A percentile compares a stretch with the other conserved stretches of the same genome.
Evolutionary conservation across 2,888 invertebrate species (phyloP).

Genomic region (Andrena bicolor): DNA sequence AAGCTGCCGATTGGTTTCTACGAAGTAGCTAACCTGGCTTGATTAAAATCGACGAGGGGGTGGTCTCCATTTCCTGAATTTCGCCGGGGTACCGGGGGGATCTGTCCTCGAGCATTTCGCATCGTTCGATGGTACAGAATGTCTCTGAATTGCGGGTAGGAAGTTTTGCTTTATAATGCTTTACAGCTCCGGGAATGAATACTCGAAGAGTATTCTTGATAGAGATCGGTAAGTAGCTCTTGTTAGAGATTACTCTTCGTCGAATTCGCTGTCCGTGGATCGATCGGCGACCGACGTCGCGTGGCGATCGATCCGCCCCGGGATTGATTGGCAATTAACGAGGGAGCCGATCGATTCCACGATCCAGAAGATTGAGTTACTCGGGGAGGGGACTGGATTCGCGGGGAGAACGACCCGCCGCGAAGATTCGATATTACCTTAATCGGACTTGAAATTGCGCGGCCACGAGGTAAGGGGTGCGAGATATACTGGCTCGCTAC

Average conservation of each 20-base stretch:
- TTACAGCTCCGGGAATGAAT: too few relatives aligned
- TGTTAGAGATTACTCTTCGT: too few relatives aligned
- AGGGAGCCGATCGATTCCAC: conserved; percentile 58
- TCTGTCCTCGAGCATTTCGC: not conserved
- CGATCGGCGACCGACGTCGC: conserved; percentile 27
- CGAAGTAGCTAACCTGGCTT: conserved; percentile 65
- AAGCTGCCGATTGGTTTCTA: conserved; percentile 44
- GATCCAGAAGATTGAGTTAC: conserved; percentile 72
- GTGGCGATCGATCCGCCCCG: conserved; percentile 44
- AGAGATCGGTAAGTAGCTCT: too few relatives aligned
- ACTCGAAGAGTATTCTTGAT: too few relatives aligned
- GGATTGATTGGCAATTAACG: conserved; percentile 73
- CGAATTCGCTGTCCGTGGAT: not conserved
- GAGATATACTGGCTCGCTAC: not conserved
- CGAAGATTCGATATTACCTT: conserved; percentile 60
- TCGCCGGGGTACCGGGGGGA: not conserved
- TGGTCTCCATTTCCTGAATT: conserved; percentile 59
- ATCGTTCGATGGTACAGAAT: not conserved
- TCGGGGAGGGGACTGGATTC: conserved; percentile 61
- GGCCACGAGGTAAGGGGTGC: not conserved
- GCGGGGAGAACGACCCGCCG: conserved; percentile 35
- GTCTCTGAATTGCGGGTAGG: not conserved
- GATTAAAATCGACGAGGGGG: conserved; percentile 71
- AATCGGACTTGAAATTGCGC: conserved; percentile 55
- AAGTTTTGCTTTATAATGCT: not conserved